Evolutionary conservation across 2,888 invertebrate species (phyloP), one percentile per base, ranked within the genome.

Genomic region (Callimorpha dominula): DNA sequence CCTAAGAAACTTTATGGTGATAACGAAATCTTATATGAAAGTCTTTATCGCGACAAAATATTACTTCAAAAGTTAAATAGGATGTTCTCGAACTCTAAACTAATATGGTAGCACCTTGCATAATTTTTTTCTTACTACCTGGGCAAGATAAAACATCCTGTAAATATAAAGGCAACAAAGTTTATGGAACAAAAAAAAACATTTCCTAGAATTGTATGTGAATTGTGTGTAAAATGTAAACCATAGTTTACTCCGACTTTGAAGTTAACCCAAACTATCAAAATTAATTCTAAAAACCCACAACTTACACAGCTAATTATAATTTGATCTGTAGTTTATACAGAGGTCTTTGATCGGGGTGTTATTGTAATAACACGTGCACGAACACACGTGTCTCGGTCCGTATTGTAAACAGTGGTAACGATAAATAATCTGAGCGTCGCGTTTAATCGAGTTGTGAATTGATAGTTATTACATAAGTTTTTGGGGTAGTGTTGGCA

Each of bases 291-390:
- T 69, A 74, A 74, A 74, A 74, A 78, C 69, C 83, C 84, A 77
- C 80, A 83, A 80, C 76, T 76, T 77, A 79, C 71, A 17, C 15
- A 50, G 74, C 76, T 83, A 86, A 87, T 88, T 87, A 87, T 88
- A 90, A 87, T 88, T 88, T 87, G 78, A 84, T 84, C 81, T 80
- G 73, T 77, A 80, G 80, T 80, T 77, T 87, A 89, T 86, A 85
- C 83, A 86, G 87, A 85, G 93, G 92, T 92, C 92, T 92, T 92
- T 91, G 92, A 91, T 92, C 93, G 88, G 81, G 80, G 78, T 93
- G 94, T 92, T 93, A 91, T 93, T 92, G 89, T 92, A 87, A 87
- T 84, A 86, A 90, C 92, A 92, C 91, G 90, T 92, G 91, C 86
- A 78, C 69, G 74, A 78, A 74, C 85, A 88, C 90, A 89, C 91